Evolutionary conservation across 2,888 invertebrate genomes (phyloP).

Genomic region (Drosophila subsilvestris): DNA sequence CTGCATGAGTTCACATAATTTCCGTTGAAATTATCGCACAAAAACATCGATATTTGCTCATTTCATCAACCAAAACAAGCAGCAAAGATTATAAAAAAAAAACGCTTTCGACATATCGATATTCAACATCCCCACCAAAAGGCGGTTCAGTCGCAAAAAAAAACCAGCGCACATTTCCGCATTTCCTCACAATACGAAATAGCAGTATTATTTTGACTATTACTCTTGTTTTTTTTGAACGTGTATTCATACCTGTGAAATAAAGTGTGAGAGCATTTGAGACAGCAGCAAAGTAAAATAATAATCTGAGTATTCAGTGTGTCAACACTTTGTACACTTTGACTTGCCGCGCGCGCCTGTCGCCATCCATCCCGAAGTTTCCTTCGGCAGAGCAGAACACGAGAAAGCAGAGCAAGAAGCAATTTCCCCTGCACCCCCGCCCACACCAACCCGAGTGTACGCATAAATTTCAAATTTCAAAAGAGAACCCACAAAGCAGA

Average conservation of each 20-base stretch:
- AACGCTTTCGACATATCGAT: no score
- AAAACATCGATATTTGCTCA: no score
- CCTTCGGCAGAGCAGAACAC: not conserved
- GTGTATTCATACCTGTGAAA: constrained; percentile 45
- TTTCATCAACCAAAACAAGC: no score
- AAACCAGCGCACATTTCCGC: constrained; percentile 41
- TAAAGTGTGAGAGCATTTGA: not conserved
- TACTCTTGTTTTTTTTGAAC: constrained; percentile 17
- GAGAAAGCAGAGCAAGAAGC: not conserved
- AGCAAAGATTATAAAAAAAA: no score
- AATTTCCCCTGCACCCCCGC: not conserved
- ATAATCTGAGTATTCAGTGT: not conserved
- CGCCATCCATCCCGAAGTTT: not conserved
- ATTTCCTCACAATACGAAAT: constrained; percentile 50
- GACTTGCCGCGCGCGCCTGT: not conserved
- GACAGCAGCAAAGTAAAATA: constrained; percentile 4
- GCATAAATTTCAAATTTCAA: not conserved
- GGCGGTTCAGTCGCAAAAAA: constrained; percentile 62
- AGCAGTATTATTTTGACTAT: constrained; percentile 61
- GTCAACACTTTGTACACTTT: not conserved
- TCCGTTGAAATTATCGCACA: no score
- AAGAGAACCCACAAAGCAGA: not conserved
- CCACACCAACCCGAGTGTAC: not conserved
- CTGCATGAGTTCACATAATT: no score
- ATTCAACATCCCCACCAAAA: not conserved